Evolutionary conservation across 2,113 vertebrate genomes (phyloP).

Genomic region (Cephalopholis sonnerati): DNA sequence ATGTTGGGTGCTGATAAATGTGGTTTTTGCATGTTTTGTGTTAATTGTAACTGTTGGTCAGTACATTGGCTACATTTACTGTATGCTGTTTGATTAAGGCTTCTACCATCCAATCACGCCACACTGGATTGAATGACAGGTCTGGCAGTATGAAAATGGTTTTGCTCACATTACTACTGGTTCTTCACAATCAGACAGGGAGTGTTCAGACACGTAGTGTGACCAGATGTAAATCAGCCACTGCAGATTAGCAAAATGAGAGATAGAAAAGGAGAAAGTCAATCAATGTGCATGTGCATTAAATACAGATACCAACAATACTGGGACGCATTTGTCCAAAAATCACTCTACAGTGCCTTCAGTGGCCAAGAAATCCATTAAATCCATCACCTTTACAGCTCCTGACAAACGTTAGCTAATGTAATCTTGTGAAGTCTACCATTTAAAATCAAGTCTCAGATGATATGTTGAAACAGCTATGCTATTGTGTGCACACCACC

Average conservation of each 20-base stretch:
- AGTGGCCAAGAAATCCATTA: background rate
- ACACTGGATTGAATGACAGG: background rate
- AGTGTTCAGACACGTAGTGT: background rate
- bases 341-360: background rate
- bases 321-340: background rate
- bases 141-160: background rate
- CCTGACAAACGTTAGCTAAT: background rate
- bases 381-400: background rate
- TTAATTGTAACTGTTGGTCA: background rate
- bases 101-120: background rate
- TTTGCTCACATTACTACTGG: constrained; percentile 6
- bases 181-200: constrained; percentile 4
- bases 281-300: background rate
- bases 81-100: background rate
- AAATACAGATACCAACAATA: background rate
- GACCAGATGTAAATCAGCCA: background rate
- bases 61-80: background rate
- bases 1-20: background rate
- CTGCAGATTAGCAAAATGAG: constrained; percentile 1
- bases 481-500: background rate
- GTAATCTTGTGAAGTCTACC: background rate
- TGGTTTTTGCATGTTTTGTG: background rate
- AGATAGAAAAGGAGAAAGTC: constrained; percentile 5
- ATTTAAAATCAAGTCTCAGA: background rate
- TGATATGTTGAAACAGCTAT: background rate